Evolutionary conservation across 35 echinoderm and acorn worm genomes (phyloP).

Genomic region (Ptychodera flava): DNA sequence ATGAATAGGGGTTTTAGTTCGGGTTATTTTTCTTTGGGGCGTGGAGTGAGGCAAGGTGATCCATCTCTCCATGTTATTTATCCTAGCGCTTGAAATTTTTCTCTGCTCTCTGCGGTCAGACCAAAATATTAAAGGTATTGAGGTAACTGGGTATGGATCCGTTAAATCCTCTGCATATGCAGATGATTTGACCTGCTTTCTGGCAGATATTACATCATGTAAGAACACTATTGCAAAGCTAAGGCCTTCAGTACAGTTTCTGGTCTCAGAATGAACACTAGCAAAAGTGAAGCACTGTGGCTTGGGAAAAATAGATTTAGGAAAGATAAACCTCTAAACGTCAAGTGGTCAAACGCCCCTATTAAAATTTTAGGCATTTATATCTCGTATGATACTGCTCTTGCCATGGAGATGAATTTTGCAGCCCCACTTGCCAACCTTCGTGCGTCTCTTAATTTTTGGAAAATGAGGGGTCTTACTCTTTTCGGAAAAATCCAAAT

Average conservation of each 20-base stretch:
- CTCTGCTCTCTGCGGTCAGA: background rate
- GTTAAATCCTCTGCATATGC: background rate
- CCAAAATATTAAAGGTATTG: background rate
- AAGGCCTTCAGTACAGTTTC: background rate
- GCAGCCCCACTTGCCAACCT: background rate
- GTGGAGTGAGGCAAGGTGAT: slow-evolving; percentile 19
- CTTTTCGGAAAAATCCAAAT: background rate
- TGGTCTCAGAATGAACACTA: background rate
- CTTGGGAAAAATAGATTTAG: background rate
- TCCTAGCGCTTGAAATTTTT: background rate
- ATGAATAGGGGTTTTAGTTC: slow-evolving; percentile 8
- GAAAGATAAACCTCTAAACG: background rate
- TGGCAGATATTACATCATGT: background rate
- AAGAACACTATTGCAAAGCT: background rate
- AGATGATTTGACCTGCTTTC: background rate
- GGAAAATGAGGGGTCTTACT: background rate
- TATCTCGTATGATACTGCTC: background rate
- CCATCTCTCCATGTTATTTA: background rate
- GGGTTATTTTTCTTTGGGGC: slow-evolving; percentile 8
- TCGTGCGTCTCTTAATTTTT: background rate
- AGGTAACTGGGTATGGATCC: background rate
- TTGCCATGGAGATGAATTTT: background rate
- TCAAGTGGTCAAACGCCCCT: background rate
- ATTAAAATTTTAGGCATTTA: background rate
- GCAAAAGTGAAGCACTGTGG: background rate